Evolutionary conservation across 2,113 vertebrate genomes (phyloP), one percentile per base, ranked within the genome.

Genomic region (Columba janthina): DNA sequence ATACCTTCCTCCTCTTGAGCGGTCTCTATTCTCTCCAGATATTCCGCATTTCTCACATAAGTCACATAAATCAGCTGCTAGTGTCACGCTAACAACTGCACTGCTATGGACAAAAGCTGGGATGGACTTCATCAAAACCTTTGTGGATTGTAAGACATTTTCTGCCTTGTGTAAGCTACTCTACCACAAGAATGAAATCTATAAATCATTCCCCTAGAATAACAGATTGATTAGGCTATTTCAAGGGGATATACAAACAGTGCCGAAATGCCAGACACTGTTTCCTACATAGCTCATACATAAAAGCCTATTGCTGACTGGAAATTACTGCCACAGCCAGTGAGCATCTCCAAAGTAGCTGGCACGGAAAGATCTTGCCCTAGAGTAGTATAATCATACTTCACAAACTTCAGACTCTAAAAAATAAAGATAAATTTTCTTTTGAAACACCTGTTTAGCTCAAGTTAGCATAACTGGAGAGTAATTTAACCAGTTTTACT

Each of bases 141-240:
- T 10, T 32, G 69, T 62, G 36, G 42, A 31, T 4, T 22, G 15
- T 1, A 78, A 31, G 21, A 32, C n/a, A 71, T 40, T 11, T 40
- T 75, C 58, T 70, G 40, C 76, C 32, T 50, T 50, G 58, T 1
- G 5, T 71, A 26, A 92, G 25, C 44, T 70, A 60, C 40, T 16
- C 42, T 12, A 11, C 31, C 38, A 40, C 12, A 3, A 51, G 25
- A 28, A 26, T 8, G 15, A 26, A 53, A 36, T 62, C n/a, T 42
- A 9, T 9, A n/a, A 8, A 29, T 57, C 15, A 15, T 65, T 44
- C 31, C 10, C 36, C 31, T 42, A 11, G 57, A 66, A 57, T 6
- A 70, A 44, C 0, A 0, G 14, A 75, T 75, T 26, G 1, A 54
- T 56, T 53, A n/a, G 25, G 32, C n/a, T 69, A 0, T 38, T 85